Evolutionary conservation across 2,113 vertebrate genomes (phyloP).

Genomic region (Lanius ludovicianus): DNA sequence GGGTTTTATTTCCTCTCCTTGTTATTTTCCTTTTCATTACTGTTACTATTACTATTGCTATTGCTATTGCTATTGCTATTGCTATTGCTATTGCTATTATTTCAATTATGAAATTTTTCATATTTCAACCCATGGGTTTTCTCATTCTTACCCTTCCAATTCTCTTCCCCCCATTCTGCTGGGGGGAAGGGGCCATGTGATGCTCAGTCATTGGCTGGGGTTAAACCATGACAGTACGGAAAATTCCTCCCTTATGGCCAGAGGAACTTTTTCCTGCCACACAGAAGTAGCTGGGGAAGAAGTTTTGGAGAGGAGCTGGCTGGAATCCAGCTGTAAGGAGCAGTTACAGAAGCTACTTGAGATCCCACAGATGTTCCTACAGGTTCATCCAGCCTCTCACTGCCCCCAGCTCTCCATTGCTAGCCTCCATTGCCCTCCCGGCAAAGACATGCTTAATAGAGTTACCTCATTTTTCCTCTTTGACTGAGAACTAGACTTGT

Average conservation of each 20-base stretch:
- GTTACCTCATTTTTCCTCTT: not conserved
- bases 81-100: not conserved
- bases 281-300: not conserved
- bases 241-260: fast-evolving
- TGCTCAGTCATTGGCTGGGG: not conserved
- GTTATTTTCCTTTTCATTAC: not conserved
- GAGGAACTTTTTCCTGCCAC: not conserved
- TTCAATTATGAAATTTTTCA: not conserved
- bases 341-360: not conserved
- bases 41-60: not conserved
- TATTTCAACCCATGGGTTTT: not conserved
- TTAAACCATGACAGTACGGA: not conserved
- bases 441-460: not conserved
- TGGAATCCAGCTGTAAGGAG: not conserved
- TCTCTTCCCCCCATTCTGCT: not conserved
- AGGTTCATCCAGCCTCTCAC: not conserved
- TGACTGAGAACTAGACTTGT: not conserved
- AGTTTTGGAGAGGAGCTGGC: not conserved
- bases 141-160: not conserved
- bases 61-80: no score
- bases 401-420: fast-evolving
- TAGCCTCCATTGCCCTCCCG: not conserved
- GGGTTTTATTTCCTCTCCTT: not conserved
- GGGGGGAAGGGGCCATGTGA: fast-evolving
- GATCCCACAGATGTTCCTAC: not conserved